Evolutionary conservation across 2,113 vertebrate genomes (phyloP), one percentile per base, ranked within the genome.

Genomic region (Galeopterus variegatus): DNA sequence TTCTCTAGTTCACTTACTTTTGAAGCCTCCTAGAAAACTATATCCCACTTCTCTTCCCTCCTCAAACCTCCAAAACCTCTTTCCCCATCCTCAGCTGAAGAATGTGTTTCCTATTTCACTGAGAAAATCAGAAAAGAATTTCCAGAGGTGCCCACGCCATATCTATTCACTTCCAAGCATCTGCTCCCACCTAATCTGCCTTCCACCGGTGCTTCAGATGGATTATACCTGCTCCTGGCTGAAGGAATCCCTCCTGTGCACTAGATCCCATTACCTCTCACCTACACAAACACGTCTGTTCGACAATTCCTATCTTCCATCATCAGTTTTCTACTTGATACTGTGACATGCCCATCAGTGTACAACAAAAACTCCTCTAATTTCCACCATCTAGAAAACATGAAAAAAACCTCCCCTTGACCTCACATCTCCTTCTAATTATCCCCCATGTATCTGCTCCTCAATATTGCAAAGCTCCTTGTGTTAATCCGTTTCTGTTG

Each of bases 341-440:
- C 45, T 50, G 15, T 93, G 73, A 93, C 73, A 86, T 56, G 58
- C 90, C 65, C 14, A 86, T 54, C 41, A 86, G 45, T 31, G 14
- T 64, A 76, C 24, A 93, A 95, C 31, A 94, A 94, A 90, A 86
- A 86, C 60, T 80, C 19, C 56, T 77, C 5, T 48, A 69, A 88
- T 67, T 75, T 88, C 77, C 54, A 48, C 12, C 50, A 54, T 56
- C 58, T 85, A 56, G 80, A 89, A 73, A 23, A 14, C 13, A 84
- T 60, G 31, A 45, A 83, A 17, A 86, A 73, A 82, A 3, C n/a
- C 33, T 79, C 33, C 85, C 31, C 19, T 54, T 36, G 88, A 88
- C 72, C 73, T 89, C 33, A 73, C 19, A 82, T 76, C 65, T 8
- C 45, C 28, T 77, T 67, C 41, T 12, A 54, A 56, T 65, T 73